Evolutionary conservation across 2,797 vertebrate species (phyloP).

Genomic region (Sparus aurata): DNA sequence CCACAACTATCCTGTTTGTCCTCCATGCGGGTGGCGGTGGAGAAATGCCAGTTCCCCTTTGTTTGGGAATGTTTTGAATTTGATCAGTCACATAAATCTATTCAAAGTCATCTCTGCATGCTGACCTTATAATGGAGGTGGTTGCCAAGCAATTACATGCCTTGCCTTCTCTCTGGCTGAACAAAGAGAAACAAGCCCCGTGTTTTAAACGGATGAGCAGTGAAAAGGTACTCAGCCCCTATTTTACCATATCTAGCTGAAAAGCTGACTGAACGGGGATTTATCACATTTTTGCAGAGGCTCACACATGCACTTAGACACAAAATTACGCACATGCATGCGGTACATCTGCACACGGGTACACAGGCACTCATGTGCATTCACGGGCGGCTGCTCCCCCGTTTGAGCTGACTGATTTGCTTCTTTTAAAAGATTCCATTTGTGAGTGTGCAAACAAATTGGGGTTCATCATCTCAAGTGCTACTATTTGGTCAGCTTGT

Average conservation of each 20-base stretch:
- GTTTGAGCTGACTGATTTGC: conserved; percentile 66
- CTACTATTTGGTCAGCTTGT: conserved; percentile 52
- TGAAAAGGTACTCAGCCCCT: conserved; percentile 79
- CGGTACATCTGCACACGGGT: conserved; percentile 45
- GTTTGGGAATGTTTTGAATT: conserved; percentile 79
- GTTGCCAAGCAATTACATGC: conserved; percentile 85
- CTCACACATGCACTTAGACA: conserved; percentile 59
- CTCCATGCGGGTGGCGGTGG: conserved; percentile 33
- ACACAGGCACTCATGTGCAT: conserved; percentile 34
- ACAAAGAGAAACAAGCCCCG: conserved; percentile 79
- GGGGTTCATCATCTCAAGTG: conserved; percentile 63
- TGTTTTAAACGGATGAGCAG: conserved; percentile 81
- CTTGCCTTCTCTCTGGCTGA: conserved; percentile 74
- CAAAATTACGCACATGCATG: conserved; percentile 49
- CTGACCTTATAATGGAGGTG: conserved; percentile 84
- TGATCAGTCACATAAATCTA: conserved; percentile 83
- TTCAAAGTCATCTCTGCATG: conserved; percentile 78
- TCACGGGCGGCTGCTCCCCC: conserved; percentile 39
- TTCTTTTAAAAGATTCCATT: conserved; percentile 62
- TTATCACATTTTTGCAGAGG: conserved; percentile 78
- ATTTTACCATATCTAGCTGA: conserved; percentile 76
- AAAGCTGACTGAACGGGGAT: conserved; percentile 77
- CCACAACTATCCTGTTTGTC: conserved; percentile 53
- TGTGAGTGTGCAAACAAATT: conserved; percentile 61
- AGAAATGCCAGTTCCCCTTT: conserved; percentile 68